Base-by-base conservation (phyloP, 2,888 invertebrate species). In the Drosophila demipolita region DNA sequence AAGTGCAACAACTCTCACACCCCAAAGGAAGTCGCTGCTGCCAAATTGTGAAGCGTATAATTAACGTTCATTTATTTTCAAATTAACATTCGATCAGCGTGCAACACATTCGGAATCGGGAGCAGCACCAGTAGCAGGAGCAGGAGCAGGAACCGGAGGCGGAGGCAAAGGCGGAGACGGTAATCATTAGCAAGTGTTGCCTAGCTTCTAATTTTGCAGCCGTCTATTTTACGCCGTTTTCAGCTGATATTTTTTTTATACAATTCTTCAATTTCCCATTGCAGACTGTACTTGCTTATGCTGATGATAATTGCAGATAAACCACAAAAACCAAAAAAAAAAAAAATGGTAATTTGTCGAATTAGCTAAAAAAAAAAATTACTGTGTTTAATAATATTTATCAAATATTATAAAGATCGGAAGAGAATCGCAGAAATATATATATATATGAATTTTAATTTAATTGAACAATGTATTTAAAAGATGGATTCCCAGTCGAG, bases 1-100 rank as follows among this genome's bases (percentile, higher is more conserved):
- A 86, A 83, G 77, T 86, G 83, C 80, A 75, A 26, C 58, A 60
- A 55, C 81, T 88, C 87, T 81, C 80, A 87, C 80, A 83, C 76
- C 73, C 58, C 23, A 66, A 58, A 57, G 65, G 65, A 76, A 71
- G 72, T 82, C 52, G 60, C 57, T 66, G 66, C 57, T 62, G 52
- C 57, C 61, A 58, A 65, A 66, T 45, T 53, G 58, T 66, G 64
- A 77, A 83, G 79, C 80, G 80, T 90, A 87, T 91, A 90, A 90
- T 90, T 91, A 91, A 86, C 83, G 65, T 80, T 82, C 89, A 91
- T 91, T 91, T 90, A 91, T 89, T 91, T 91, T 82, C 83, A 70
- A 78, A 91, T 90, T 91, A 91, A 89, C 85, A 89, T 89, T 87
- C 69, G 89, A 85, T 87, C 79, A 79, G 73, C 61, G 68, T 58